Conservation (phyloP, 2,888 invertebrate species). For the Oligia strigilis region DNA sequence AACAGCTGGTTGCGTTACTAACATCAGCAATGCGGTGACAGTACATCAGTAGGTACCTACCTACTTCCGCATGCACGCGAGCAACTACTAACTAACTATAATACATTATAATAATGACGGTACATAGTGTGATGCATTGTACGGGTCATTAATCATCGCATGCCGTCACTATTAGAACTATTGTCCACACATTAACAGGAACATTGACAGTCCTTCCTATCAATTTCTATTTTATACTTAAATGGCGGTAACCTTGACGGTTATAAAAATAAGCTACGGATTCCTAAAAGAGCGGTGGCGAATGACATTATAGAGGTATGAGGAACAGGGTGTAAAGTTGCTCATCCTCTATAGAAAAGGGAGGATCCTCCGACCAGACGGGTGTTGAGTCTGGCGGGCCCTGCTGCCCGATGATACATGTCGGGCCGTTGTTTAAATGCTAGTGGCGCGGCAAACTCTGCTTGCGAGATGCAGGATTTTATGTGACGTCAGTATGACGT, state of each 20-base stretch:
- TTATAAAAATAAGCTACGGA: not conserved
- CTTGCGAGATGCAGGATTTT: no score
- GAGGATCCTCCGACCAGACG: no score
- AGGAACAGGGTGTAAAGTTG: no score
- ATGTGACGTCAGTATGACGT: no score
- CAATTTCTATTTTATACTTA: not conserved
- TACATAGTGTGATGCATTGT: constrained; percentile 1
- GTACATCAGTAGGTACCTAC: constrained; percentile 7
- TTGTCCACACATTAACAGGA: not conserved
- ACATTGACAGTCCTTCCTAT: not conserved
- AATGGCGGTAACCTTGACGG: not conserved
- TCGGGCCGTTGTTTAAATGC: no score
- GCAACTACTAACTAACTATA: not conserved
- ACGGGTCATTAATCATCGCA: not conserved
- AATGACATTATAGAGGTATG: not conserved
- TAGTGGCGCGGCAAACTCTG: no score
- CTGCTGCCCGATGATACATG: no score
- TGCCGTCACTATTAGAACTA: not conserved
- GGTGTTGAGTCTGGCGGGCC: no score
- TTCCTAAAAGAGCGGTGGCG: not conserved
- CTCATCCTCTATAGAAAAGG: no score
- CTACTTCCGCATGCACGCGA: constrained; percentile 40
- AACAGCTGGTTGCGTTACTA: constrained; percentile 2
- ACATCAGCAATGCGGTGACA: constrained; percentile 55
- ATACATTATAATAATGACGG: constrained; percentile 30